phyloP scores from a whole-genome alignment of 1,140 invertebrate genomes.

The Phymorhynchus buccinoides region DNA sequence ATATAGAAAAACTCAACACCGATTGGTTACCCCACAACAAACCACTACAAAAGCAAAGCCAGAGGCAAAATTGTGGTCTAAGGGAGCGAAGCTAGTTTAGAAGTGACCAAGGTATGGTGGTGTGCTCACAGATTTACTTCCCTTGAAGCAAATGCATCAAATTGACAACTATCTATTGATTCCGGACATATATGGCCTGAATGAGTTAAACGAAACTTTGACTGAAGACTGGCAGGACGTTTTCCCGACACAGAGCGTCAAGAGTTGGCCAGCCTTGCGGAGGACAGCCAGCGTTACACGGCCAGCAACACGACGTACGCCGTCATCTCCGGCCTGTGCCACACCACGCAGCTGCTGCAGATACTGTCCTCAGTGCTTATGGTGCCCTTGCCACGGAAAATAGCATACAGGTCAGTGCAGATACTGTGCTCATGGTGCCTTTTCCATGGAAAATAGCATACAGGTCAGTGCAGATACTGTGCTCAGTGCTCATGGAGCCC shows the following conservation, averaged over 20 bases:
- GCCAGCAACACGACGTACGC: conserved; percentile 83
- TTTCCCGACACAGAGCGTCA: conserved; percentile 76
- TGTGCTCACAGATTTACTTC: too few species aligned
- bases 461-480: conserved; percentile 84
- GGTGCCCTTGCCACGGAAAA: conserved; percentile 82
- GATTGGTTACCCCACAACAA: too few species aligned
- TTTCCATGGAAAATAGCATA: too few species aligned
- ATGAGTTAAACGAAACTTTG: background rate
- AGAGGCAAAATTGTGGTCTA: too few species aligned
- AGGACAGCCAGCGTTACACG: conserved; percentile 74
- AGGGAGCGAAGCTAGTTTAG: too few species aligned
- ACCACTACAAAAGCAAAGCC: too few species aligned
- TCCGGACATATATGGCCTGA: too few species aligned
- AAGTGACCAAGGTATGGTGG: too few species aligned
- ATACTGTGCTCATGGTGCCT: background rate
- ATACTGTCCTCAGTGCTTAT: conserved; percentile 85
- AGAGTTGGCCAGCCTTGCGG: conserved; percentile 76
- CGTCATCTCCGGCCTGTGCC: conserved; percentile 85
- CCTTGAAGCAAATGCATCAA: too few species aligned
- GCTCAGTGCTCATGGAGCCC: conserved; percentile 84
- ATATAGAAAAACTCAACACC: too few species aligned
- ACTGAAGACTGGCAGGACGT: too few species aligned
- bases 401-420: conserved; percentile 81
- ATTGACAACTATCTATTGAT: too few species aligned
- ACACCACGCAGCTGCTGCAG: conserved; percentile 86